Percentiles rank a stretch among this genome's conserved stretches.
Evolutionary conservation across 2,888 invertebrate species (phyloP).

Genomic region (Callimorpha dominula): DNA sequence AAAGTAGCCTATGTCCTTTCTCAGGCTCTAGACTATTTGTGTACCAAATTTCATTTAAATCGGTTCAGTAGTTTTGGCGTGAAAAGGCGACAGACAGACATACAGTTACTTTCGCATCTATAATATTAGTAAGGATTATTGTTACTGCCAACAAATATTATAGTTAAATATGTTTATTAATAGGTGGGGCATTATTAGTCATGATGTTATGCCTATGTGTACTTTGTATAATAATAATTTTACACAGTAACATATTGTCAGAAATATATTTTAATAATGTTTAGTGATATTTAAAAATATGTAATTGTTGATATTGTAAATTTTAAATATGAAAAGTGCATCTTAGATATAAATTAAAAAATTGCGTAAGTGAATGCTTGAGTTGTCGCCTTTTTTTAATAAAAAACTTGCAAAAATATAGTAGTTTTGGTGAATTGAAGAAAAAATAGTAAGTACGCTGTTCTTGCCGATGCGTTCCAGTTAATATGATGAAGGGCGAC

Average conservation of each 20-base stretch:
- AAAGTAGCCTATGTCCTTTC: too few species aligned
- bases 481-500: not conserved
- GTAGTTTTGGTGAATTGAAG: not conserved
- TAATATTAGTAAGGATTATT: too few species aligned
- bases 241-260: too few species aligned
- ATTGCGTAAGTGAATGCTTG: not conserved
- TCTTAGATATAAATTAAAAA: not conserved
- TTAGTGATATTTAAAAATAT: not conserved
- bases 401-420: not conserved
- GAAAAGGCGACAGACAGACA: too few species aligned
- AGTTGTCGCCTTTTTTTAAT: not conserved
- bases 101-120: too few species aligned
- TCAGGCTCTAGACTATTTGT: too few species aligned
- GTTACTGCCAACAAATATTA: not conserved
- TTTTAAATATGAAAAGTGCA: not conserved
- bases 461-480: not conserved
- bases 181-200: not conserved
- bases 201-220: not conserved
- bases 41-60: too few species aligned
- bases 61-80: too few species aligned
- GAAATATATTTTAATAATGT: not conserved
- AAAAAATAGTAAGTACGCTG: not conserved
- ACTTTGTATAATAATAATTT: not conserved
- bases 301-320: not conserved
- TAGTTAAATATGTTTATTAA: not conserved